Evolutionary conservation across 2,113 vertebrate genomes (phyloP).

Genomic region (Nymphicus hollandicus): DNA sequence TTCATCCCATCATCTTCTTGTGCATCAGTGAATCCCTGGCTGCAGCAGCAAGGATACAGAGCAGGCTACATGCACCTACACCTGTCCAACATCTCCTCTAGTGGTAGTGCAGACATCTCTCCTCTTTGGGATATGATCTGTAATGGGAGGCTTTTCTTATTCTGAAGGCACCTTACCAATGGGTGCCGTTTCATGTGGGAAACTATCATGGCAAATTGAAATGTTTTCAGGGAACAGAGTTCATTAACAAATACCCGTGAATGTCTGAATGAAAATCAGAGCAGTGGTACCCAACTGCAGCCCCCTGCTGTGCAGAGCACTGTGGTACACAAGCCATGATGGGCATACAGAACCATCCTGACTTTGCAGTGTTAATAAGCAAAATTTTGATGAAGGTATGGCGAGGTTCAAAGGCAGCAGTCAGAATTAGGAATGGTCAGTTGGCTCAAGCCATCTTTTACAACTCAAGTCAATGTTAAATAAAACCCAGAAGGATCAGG

Average conservation of each 20-base stretch:
- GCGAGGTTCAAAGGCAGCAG: background rate
- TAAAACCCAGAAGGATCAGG: background rate
- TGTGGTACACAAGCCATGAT: accelerated
- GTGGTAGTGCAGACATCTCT: accelerated
- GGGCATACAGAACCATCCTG: background rate
- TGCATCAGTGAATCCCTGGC: background rate
- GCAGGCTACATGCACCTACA: background rate
- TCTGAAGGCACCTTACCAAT: background rate
- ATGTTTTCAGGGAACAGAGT: background rate
- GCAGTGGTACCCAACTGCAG: background rate
- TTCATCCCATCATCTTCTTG: background rate
- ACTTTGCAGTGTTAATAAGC: accelerated
- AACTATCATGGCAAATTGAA: accelerated
- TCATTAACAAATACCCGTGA: background rate
- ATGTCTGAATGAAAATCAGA: background rate
- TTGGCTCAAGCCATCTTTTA: background rate
- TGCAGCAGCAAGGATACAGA: background rate
- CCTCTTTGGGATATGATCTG: background rate
- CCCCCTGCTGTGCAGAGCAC: background rate
- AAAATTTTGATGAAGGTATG: background rate
- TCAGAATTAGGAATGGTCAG: accelerated
- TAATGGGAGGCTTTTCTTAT: background rate
- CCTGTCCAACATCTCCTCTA: background rate
- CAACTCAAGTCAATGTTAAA: background rate
- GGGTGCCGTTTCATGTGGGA: accelerated